Percentiles rank a stretch among this genome's conserved stretches.
phyloP scores from a whole-genome alignment of 2,888 invertebrate genomes.

The Pristionchus exspectatus region DNA sequence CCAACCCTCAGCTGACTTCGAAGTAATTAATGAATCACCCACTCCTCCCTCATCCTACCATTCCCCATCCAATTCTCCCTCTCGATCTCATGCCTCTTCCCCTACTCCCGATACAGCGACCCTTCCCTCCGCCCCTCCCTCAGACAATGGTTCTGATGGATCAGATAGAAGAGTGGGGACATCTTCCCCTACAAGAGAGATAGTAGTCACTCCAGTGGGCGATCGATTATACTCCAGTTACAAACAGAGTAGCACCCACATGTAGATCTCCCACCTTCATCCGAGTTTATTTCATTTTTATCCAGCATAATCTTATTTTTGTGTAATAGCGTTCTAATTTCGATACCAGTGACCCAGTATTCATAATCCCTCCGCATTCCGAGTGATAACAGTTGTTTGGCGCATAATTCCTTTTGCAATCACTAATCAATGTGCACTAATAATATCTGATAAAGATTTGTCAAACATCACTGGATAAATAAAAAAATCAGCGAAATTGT shows the following conservation, averaged over 20 bases:
- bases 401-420: too few relatives aligned
- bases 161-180: not conserved
- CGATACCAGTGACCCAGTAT: not conserved
- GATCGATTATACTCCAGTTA: slow-evolving; percentile 16
- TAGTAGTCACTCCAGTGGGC: slow-evolving; percentile 14
- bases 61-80: not conserved
- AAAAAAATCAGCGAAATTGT: too few relatives aligned
- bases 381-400: not conserved
- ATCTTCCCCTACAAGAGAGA: slow-evolving; percentile 25
- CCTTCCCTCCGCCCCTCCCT: slow-evolving; percentile 12
- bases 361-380: not conserved
- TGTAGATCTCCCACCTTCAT: not conserved
- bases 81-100: not conserved
- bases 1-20: not conserved
- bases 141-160: not conserved
- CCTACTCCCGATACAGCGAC: not conserved
- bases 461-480: too few relatives aligned
- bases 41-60: not conserved
- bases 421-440: too few relatives aligned
- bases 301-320: not conserved
- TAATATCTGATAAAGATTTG: too few relatives aligned
- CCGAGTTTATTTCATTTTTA: not conserved
- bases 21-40: not conserved
- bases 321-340: not conserved
- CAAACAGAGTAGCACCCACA: not conserved